phyloP scores from a whole-genome alignment of 2,888 invertebrate genomes.

The Octonoba sinensis region DNA sequence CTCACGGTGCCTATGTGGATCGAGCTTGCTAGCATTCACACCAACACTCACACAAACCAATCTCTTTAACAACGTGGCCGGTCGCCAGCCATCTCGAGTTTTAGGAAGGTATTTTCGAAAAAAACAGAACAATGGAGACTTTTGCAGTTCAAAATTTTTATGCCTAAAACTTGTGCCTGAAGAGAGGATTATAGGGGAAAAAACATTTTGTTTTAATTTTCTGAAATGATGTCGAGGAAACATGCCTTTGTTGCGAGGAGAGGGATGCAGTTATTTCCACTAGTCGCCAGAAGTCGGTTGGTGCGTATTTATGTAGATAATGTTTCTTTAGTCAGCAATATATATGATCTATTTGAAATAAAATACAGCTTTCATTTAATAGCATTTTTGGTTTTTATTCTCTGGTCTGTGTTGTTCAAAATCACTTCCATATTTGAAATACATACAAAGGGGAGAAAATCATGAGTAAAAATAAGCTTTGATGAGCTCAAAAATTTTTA shows the following conservation, averaged over 20 bases:
- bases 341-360: slow-evolving; percentile 47
- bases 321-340: slow-evolving; percentile 53
- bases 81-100: no score
- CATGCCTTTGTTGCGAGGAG: slow-evolving; percentile 8
- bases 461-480: no score
- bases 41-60: background rate
- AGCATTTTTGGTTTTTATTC: no score
- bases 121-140: no score
- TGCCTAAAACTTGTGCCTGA: slow-evolving; percentile 53
- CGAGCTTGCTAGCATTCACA: slow-evolving; percentile 62
- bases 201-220: slow-evolving; percentile 44
- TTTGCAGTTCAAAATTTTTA: slow-evolving; percentile 22
- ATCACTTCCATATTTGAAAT: no score
- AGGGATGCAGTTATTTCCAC: slow-evolving; percentile 32
- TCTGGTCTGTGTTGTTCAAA: no score
- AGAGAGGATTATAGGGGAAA: background rate
- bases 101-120: no score
- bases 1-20: slow-evolving; percentile 60
- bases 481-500: no score
- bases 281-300: slow-evolving; percentile 55
- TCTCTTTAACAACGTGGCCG: no score
- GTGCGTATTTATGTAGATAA: slow-evolving; percentile 56
- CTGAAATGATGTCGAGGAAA: slow-evolving; percentile 23
- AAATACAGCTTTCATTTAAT: slow-evolving; percentile 41
- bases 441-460: no score